Base-by-base conservation (phyloP, 2,113 vertebrate species). In the Amia ocellicauda region DNA sequence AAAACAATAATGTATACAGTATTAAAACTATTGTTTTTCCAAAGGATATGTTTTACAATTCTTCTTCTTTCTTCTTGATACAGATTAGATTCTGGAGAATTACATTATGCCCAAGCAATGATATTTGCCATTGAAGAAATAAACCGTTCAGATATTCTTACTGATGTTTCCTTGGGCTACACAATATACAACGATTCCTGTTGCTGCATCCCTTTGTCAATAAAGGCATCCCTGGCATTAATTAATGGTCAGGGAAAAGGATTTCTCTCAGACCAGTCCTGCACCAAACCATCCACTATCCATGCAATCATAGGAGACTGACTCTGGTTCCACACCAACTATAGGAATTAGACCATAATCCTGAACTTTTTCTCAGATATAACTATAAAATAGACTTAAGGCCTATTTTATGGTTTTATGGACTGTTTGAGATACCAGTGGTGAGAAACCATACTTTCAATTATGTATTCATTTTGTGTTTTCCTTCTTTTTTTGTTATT, bases 61-160 rank as follows among this genome's bases (percentile, higher is more conserved):
- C n/a, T n/a, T n/a, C n/a, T n/a, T n/a, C n/a, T n/a, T n/a, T n/a
- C n/a, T n/a, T n/a, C n/a, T n/a, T n/a, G n/a, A n/a, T 36, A 36
- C 17, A 64, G 62, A 14, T 56, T 64, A 56, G 26, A 64, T 29
- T 40, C 55, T 23, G 43, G 62, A 28, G 51, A 41, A 23, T 64
- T 64, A 27, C 62, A 42, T 2, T 64, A 29, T 31, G 36, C 53
- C 23, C 50, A 60, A 14, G 23, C 58, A 4, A 64, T 64, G 62
- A 64, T 64, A 22, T 64, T 64, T 22, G 62, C 62, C 9, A 64
- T 64, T 56, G 52, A 64, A 26, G 62, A 64, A 41, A 64, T 64
- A 47, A 64, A 64, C n/a, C 40, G 42, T 47, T n/a, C 27, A 22
- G 55, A 11, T 1, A n/a, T 64, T 10, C 62, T 64, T 45, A 40